These are phyloP conservation scores for Diploptera punctata DNA, from an alignment of 2,888 invertebrate species.

Conservation along the genomic window DNA sequence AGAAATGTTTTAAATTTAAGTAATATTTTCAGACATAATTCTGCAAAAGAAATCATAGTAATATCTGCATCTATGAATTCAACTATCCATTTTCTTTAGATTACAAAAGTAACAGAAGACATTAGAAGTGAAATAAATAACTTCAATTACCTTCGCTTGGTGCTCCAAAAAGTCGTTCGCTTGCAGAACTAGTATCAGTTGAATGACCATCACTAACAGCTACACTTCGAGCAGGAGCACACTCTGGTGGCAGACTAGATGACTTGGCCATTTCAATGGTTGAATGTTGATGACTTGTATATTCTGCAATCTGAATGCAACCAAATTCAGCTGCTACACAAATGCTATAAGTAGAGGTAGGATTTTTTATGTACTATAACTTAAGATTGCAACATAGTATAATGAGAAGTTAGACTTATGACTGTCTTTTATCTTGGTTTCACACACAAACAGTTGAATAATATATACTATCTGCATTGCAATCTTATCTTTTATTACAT, in stretches of 20 bases:
- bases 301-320: constrained; percentile 27
- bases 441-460: no score
- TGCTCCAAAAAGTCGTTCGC: constrained; percentile 54
- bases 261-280: constrained; percentile 42
- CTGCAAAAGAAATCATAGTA: neutral
- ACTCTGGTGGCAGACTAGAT: constrained; percentile 55
- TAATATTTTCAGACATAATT: neutral
- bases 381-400: no score
- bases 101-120: no score
- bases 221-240: constrained; percentile 45
- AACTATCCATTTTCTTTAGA: neutral
- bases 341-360: no score
- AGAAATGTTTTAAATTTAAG: no score
- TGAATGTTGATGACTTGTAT: constrained; percentile 20
- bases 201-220: constrained; percentile 56
- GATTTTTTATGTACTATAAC: no score
- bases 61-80: neutral
- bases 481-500: no score
- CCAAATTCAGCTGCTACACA: neutral
- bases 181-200: constrained; percentile 60
- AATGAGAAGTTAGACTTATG: no score
- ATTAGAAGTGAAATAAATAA: no score
- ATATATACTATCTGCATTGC: no score
- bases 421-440: no score
- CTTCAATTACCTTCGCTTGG: constrained; percentile 53